These are phyloP conservation scores for Monodelphis domestica DNA, from an alignment of 2,797 vertebrate species.

Conservation along the genomic window DNA sequence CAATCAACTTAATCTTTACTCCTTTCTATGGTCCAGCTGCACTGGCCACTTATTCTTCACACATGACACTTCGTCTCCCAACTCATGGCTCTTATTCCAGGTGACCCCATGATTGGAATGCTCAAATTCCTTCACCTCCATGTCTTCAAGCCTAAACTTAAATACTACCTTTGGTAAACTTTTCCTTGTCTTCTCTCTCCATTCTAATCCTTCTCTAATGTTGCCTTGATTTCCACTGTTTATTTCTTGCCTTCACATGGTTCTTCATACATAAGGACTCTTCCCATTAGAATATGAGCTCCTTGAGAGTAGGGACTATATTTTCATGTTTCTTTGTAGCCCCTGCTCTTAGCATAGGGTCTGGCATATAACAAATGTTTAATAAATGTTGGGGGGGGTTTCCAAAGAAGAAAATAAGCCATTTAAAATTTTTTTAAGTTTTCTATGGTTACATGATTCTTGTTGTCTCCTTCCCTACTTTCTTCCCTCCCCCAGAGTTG, in stretches of 20 bases:
- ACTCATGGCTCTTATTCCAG: neutral
- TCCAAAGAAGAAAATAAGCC: too few species aligned
- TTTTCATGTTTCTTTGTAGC: neutral
- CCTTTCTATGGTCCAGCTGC: neutral
- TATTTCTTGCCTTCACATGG: neutral
- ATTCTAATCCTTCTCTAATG: neutral
- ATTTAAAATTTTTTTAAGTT: too few species aligned
- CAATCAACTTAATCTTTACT: neutral
- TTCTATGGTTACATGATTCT: too few species aligned
- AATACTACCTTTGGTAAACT: neutral
- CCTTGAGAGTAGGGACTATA: neutral
- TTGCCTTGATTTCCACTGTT: neutral
- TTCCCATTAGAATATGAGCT: neutral
- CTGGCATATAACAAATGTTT: neutral
- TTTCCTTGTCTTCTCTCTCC: neutral
- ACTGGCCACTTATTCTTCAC: neutral
- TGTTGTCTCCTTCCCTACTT: too few species aligned
- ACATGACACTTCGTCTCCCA: neutral
- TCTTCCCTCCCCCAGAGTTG: too few species aligned
- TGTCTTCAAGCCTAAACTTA: neutral
- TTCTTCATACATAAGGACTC: neutral
- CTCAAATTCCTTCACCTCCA: neutral
- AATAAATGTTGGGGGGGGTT: too few species aligned
- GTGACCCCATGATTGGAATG: neutral
- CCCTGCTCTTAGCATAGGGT: neutral